A percentile compares a stretch with the other conserved stretches of the same genome.
These are phyloP conservation scores for Aphaenogaster ashmeadi DNA, from an alignment of 1,140 invertebrate genomes.

Conservation along the genomic window DNA sequence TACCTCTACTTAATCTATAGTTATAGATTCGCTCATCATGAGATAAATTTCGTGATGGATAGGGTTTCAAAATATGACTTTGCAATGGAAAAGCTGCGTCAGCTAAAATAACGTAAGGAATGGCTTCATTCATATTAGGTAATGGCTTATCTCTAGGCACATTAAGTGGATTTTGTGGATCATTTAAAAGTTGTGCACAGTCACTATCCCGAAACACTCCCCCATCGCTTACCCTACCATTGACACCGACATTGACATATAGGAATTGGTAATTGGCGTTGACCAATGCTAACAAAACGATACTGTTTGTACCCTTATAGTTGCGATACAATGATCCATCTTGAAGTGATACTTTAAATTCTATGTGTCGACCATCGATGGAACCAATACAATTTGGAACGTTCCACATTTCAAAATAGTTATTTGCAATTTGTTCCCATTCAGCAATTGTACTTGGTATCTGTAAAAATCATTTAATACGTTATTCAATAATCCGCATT, in stretches of 20 bases:
- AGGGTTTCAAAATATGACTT: background rate
- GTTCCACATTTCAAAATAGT: background rate
- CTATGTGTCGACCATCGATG: background rate
- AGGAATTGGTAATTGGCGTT: slow-evolving; percentile 3
- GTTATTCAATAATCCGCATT: background rate
- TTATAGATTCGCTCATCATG: background rate
- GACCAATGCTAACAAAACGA: slow-evolving; percentile 6
- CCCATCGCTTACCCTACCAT: background rate
- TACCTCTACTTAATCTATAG: background rate
- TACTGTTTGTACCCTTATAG: slow-evolving; percentile 4
- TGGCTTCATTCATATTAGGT: background rate
- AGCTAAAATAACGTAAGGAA: background rate
- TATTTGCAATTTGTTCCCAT: background rate
- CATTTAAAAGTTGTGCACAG: background rate
- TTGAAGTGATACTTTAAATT: background rate
- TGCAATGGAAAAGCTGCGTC: background rate
- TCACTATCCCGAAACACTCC: background rate
- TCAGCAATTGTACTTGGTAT: background rate
- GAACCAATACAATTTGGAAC: background rate
- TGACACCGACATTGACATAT: slow-evolving; percentile 1
- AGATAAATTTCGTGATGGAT: slow-evolving; percentile 5
- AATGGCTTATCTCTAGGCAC: background rate
- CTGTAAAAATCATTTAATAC: background rate
- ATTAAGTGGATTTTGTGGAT: slow-evolving; percentile 9
- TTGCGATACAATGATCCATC: background rate